These are phyloP conservation scores for Nomada ruficornis DNA, from an alignment of 2,888 invertebrate genomes.

Conservation along the genomic window DNA sequence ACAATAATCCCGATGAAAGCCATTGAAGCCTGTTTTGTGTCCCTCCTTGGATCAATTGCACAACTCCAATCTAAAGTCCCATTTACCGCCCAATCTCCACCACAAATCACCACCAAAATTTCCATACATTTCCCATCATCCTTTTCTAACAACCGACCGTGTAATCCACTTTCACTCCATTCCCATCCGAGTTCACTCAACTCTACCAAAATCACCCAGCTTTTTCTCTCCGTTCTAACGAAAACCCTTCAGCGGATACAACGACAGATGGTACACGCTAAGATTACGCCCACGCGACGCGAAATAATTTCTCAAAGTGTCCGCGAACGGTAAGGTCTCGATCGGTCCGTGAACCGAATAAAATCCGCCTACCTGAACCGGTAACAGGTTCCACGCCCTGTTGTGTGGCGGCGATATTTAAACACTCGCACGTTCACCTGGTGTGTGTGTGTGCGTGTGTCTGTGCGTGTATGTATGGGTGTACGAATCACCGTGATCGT, in stretches of 20 bases:
- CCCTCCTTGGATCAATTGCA: no score
- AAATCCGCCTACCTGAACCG: slow-evolving; percentile 72
- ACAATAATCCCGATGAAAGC: no score
- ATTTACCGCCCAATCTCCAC: background rate
- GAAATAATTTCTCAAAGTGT: slow-evolving; percentile 46
- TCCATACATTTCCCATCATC: background rate
- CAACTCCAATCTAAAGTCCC: no score
- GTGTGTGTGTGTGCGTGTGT: background rate
- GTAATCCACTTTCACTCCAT: background rate
- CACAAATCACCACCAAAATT: background rate
- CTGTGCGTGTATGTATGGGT: background rate
- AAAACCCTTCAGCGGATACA: background rate
- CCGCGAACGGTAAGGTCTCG: slow-evolving; percentile 35
- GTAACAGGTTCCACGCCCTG: slow-evolving; percentile 77
- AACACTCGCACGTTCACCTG: background rate
- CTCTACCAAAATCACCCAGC: background rate
- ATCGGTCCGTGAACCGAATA: slow-evolving; percentile 47
- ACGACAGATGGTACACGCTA: background rate
- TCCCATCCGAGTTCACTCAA: background rate
- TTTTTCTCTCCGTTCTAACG: no score
- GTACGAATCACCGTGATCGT: background rate
- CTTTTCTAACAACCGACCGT: background rate
- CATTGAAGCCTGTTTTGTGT: no score
- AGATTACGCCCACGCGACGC: slow-evolving; percentile 29
- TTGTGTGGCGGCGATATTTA: slow-evolving; percentile 59